A percentile compares a stretch with the other conserved stretches of the same genome.
These are phyloP conservation scores for Lycaon pictus DNA, from an alignment of 2,113 vertebrate genomes.

Conservation along the genomic window DNA sequence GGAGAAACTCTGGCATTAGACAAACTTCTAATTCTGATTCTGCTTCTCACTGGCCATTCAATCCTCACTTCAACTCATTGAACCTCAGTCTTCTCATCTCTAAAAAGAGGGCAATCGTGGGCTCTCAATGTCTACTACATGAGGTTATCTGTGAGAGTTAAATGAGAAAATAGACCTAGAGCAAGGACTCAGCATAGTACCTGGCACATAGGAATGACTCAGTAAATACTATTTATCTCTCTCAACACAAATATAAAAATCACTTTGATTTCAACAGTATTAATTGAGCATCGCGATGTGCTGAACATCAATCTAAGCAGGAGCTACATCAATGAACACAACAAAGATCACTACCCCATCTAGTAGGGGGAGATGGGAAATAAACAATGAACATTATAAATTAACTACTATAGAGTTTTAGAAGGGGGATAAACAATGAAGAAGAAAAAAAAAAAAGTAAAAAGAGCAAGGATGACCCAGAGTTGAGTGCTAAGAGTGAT, in stretches of 20 bases:
- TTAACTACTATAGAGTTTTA: not conserved
- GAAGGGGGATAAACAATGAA: not conserved
- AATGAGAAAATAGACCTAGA: not conserved
- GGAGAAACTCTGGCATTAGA: not conserved
- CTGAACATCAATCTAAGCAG: not conserved
- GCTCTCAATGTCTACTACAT: not conserved
- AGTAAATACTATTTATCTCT: not conserved
- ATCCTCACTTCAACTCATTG: not conserved
- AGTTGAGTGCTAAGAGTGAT: not conserved
- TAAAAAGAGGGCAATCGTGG: not conserved
- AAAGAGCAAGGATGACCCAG: not conserved
- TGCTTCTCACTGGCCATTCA: not conserved
- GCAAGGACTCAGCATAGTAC: not conserved
- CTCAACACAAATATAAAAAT: not conserved
- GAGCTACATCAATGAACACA: not conserved
- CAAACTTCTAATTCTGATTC: not conserved
- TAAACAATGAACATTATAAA: not conserved
- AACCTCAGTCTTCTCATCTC: not conserved
- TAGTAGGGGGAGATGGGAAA: not conserved
- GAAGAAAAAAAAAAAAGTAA: too few relatives aligned
- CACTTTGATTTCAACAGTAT: conserved; percentile 26
- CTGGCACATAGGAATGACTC: not conserved
- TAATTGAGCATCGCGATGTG: not conserved
- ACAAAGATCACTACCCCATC: not conserved
- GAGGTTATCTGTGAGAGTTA: not conserved